Base-by-base conservation (phyloP, 2,113 vertebrate species). In the Protobothrops mucrosquamatus region DNA sequence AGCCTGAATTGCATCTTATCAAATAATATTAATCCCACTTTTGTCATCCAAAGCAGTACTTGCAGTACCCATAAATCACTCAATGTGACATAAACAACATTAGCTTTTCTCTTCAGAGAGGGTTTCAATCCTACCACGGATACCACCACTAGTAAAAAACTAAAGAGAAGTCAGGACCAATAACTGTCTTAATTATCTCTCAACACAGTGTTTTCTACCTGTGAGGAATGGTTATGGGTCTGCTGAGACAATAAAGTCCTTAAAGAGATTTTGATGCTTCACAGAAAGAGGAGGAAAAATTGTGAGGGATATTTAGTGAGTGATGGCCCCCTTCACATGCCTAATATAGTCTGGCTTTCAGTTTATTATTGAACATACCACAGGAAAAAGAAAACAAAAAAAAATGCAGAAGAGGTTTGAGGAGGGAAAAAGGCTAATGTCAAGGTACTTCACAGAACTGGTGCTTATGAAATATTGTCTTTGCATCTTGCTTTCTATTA, bases 161-260 rank as follows among this genome's bases (percentile, higher is more conserved):
- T 91, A 93, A 93, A 92, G 95, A 97, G 96, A 94, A 97, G 96
- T 97, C 97, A 96, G 96, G 96, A 96, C 94, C 96, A 97, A 96
- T 97, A 97, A 97, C 95, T 97, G 95, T 97, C 96, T 95, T 94
- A 97, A 97, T 97, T 97, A 97, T 96, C 95, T 96, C 93, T 92
- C 95, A 94, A 95, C 94, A 95, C 96, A 97, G 91, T 97, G 95
- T 97, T 97, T 97, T 97, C 95, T 94, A 97, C 96, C 97, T 97
- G 96, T 95, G 95, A 96, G 94, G 96, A 97, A 95, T 93, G 96
- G 95, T 97, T 97, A 94, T 95, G 74, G 95, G 95, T 97, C 96
- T 96, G 96, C 95, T 96, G 95, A 1, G 9, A 97, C 97, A 96
- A 96, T 96, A 96, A 97, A 95, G 92, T 95, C 95, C 96, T 97